Evolutionary conservation across 92 coral and sea anemone species (phyloP).

Genomic region (Chrysogorgia sp.): DNA sequence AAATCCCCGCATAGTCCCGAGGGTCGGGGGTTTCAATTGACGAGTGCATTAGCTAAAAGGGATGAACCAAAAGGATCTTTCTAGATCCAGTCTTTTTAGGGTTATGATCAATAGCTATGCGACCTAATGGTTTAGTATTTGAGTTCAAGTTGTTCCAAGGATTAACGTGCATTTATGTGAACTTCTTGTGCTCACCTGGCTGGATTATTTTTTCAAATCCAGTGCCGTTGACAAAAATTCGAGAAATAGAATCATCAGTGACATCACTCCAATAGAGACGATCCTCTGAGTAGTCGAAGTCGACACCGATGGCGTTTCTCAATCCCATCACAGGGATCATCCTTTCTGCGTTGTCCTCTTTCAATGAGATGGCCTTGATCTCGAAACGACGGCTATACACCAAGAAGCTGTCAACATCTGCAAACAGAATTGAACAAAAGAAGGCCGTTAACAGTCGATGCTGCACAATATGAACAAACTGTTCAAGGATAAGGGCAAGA

Average conservation of each 20-base stretch:
- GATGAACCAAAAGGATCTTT: too few relatives aligned
- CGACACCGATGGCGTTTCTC: slow-evolving; percentile 80
- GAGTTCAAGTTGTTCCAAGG: too few relatives aligned
- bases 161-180: not conserved
- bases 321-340: slow-evolving; percentile 70
- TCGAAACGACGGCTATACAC: slow-evolving; percentile 56
- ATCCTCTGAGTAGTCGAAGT: slow-evolving; percentile 66
- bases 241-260: slow-evolving; percentile 67
- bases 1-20: too few relatives aligned
- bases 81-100: too few relatives aligned
- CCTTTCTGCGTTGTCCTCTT: slow-evolving; percentile 64
- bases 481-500: not conserved
- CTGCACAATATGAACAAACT: not conserved
- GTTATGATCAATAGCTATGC: not conserved
- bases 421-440: not conserved
- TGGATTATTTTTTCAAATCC: slow-evolving; percentile 66
- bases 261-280: slow-evolving; percentile 90
- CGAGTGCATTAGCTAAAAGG: too few relatives aligned
- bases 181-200: slow-evolving; percentile 54
- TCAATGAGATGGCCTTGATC: slow-evolving; percentile 75
- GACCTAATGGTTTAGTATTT: not conserved
- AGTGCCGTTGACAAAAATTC: slow-evolving; percentile 77
- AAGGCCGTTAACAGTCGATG: not conserved
- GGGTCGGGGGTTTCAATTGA: too few relatives aligned
- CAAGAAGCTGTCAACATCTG: slow-evolving; percentile 63